Evolutionary conservation across 2,888 invertebrate species (phyloP), one percentile per base, ranked within the genome.

Genomic region (Congeria kusceri): DNA sequence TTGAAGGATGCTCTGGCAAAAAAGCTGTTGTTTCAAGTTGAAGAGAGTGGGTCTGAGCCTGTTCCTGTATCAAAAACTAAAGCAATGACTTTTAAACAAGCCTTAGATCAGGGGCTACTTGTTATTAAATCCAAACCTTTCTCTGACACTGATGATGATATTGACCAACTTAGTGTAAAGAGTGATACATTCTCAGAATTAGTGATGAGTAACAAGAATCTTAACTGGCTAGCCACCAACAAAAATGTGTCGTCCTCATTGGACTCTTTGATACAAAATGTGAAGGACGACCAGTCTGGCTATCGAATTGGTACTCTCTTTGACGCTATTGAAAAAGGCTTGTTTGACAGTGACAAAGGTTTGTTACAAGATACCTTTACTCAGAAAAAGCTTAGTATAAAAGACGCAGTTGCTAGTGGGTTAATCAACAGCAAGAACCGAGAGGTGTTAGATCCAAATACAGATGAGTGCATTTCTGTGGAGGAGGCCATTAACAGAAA

Each of bases 371-470:
- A 91, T 63, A 88, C 85, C 18, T 80, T 87, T 25, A 82, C 88
- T 44, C 87, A 89, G 20, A 83, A 83, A 57, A 77, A 76, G 39
- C 64, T 88, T 75, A 89, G 86, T 58, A 94, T 97, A 95, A 91
- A 90, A 78, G 92, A 93, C 57, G 92, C 93, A 4, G 88, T 94
- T 28, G 86, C 89, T 20, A 89, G 95, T 66, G 96, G 96, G 79
- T 77, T 89, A 20, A 87, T 91, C 20, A 89, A 89, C 76, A 77
- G 83, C n/a, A 77, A 80, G 29, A 80, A 75, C 5, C 88, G 85
- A 47, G 86, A 86, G 64, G 79, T 91, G 18, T 76, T 88, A 27
- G 86, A 89, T 75, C 91, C 95, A 97, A 77, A 96, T 96, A 93
- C 97, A 53, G 93, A 67, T 63, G 81, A 86, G 58, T 62, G 75